Percentiles rank a stretch among this genome's conserved stretches.
These are phyloP conservation scores for Apostichopus japonicus DNA, from an alignment of 35 echinoderm and acorn worm species.

Conservation along the genomic window DNA sequence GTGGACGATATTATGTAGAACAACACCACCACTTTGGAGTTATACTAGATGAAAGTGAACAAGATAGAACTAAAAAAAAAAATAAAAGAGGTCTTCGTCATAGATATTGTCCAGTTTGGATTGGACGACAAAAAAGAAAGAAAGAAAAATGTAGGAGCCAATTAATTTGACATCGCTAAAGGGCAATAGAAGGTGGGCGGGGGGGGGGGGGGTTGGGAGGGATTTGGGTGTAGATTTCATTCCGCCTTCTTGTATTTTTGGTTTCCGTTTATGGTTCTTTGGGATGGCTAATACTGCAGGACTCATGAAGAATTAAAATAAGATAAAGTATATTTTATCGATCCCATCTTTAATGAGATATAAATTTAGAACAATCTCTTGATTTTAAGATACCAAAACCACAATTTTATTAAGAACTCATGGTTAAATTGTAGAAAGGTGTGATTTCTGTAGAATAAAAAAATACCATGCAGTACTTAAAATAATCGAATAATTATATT, in stretches of 20 bases:
- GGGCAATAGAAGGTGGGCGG: too few relatives aligned
- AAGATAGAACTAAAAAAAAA: not conserved
- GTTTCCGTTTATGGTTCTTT: not conserved
- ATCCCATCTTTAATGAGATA: too few relatives aligned
- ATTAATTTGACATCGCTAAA: not conserved
- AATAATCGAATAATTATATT: too few relatives aligned
- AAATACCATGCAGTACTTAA: too few relatives aligned
- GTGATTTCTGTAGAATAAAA: too few relatives aligned
- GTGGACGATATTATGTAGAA: conserved; percentile 31
- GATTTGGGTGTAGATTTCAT: not conserved
- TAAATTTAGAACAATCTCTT: too few relatives aligned
- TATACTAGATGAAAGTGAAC: not conserved
- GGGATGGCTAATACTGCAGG: not conserved
- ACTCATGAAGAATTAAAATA: not conserved
- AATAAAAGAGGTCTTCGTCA: conserved; percentile 1
- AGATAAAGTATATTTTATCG: too few relatives aligned
- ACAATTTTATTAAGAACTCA: too few relatives aligned
- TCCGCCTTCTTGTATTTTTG: not conserved
- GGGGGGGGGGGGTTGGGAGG: not conserved
- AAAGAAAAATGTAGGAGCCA: not conserved
- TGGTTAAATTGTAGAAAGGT: too few relatives aligned
- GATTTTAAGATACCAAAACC: too few relatives aligned
- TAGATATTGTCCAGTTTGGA: not conserved
- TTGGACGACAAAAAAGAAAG: not conserved
- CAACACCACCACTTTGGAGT: not conserved